A percentile compares a stretch with the other conserved stretches of the same genome.
These are phyloP conservation scores for Clitarchus hookeri DNA, from an alignment of 2,888 invertebrate genomes.

Conservation along the genomic window DNA sequence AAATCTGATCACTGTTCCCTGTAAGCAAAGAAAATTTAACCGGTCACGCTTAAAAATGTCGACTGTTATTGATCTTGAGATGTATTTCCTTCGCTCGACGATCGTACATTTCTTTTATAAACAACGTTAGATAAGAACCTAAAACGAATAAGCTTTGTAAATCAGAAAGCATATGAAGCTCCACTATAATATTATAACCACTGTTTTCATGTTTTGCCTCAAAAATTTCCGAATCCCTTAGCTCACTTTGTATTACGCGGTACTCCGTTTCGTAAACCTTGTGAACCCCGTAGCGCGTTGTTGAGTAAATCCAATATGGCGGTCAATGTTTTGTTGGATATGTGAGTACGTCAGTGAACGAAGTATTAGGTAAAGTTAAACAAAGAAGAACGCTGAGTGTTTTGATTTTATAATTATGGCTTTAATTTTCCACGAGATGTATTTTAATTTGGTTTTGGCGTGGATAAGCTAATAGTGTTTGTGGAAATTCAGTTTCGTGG, in stretches of 20 bases:
- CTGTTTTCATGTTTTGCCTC: too few relatives aligned
- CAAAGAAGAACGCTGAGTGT: constrained; percentile 29
- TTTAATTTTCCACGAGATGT: background rate
- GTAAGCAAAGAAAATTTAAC: too few relatives aligned
- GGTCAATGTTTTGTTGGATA: constrained; percentile 65
- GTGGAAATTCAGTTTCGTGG: background rate
- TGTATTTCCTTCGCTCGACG: too few relatives aligned
- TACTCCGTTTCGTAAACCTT: constrained; percentile 55
- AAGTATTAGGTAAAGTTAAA: constrained; percentile 36
- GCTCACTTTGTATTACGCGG: constrained; percentile 38
- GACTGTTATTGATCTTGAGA: too few relatives aligned
- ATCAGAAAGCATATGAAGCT: too few relatives aligned
- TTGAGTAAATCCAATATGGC: constrained; percentile 71
- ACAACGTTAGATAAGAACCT: too few relatives aligned
- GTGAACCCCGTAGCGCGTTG: constrained; percentile 68
- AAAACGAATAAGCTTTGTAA: too few relatives aligned
- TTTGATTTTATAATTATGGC: background rate
- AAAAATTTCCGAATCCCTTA: too few relatives aligned
- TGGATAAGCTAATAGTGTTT: background rate
- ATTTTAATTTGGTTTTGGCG: background rate
- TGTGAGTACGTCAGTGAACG: constrained; percentile 48
- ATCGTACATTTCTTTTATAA: too few relatives aligned
- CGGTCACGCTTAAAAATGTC: too few relatives aligned
- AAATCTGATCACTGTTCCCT: too few relatives aligned
- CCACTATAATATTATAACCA: too few relatives aligned